These are phyloP conservation scores for Acropora yongei DNA, from an alignment of 64 coral and sea anemone species.

Conservation along the genomic window DNA sequence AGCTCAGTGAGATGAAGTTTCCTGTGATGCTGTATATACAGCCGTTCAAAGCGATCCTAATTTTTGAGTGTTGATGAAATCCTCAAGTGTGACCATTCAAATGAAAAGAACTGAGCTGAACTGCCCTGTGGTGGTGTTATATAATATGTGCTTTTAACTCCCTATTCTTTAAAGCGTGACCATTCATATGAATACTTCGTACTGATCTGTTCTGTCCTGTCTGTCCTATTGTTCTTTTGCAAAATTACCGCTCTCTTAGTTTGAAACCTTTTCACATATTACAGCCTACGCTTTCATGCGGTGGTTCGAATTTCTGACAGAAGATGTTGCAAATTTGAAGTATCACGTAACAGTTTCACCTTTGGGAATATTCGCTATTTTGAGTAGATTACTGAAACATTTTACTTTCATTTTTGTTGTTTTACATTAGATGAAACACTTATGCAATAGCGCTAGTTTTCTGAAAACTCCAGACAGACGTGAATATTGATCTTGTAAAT, in stretches of 20 bases:
- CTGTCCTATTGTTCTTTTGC: no score
- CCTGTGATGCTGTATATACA: no score
- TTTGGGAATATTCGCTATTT: not conserved
- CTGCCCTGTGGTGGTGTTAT: not conserved
- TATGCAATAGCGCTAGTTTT: not conserved
- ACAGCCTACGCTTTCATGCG: no score
- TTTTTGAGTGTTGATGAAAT: not conserved
- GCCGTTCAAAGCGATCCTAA: no score
- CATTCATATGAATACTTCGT: no score
- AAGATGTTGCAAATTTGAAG: not conserved
- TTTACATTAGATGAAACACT: not conserved
- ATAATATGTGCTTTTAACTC: no score
- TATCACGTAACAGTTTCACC: not conserved
- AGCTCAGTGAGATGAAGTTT: not conserved
- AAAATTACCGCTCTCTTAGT: no score
- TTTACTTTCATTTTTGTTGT: not conserved
- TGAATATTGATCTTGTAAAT: not conserved
- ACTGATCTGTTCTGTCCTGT: no score
- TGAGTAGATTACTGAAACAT: not conserved
- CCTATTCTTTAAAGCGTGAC: no score
- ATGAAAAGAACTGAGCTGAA: not conserved
- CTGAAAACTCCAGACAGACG: not conserved
- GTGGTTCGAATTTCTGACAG: not conserved
- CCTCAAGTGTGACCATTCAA: not conserved
- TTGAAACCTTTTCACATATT: not conserved